These are phyloP conservation scores for Kryptopterus vitreolus DNA, from an alignment of 2,797 vertebrate species.

Conservation along the genomic window DNA sequence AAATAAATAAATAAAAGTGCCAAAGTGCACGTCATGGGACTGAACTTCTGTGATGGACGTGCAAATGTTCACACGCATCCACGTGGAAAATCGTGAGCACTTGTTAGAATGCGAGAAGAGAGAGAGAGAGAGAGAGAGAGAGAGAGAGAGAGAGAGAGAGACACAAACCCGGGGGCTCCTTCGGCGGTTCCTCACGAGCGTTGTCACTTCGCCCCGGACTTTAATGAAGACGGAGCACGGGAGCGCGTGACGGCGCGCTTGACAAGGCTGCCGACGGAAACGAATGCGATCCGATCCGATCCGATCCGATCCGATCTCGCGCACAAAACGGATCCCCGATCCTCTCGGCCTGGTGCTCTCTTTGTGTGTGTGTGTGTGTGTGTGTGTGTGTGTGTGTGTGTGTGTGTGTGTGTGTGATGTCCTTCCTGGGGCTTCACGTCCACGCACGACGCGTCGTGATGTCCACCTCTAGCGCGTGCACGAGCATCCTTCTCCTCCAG, in stretches of 20 bases:
- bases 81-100: constrained; percentile 11
- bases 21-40: background rate
- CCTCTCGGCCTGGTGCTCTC: background rate
- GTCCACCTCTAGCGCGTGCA: constrained; percentile 30
- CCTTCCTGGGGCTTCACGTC: background rate
- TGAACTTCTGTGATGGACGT: background rate
- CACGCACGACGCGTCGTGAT: constrained; percentile 5
- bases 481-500: constrained; percentile 27
- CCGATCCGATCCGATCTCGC: background rate
- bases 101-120: background rate
- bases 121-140: background rate
- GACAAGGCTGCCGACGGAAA: background rate
- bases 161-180: background rate
- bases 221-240: no score
- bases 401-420: background rate
- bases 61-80: background rate
- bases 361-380: background rate
- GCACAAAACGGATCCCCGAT: background rate
- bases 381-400: background rate
- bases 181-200: background rate
- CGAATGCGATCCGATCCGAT: background rate
- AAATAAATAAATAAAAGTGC: background rate
- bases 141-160: background rate
- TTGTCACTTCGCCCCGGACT: no score
- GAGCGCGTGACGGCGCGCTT: background rate